Evolutionary conservation across 92 coral and sea anemone genomes (phyloP), one percentile per base, ranked within the genome.

Genomic region (Chrysogorgia sp.): DNA sequence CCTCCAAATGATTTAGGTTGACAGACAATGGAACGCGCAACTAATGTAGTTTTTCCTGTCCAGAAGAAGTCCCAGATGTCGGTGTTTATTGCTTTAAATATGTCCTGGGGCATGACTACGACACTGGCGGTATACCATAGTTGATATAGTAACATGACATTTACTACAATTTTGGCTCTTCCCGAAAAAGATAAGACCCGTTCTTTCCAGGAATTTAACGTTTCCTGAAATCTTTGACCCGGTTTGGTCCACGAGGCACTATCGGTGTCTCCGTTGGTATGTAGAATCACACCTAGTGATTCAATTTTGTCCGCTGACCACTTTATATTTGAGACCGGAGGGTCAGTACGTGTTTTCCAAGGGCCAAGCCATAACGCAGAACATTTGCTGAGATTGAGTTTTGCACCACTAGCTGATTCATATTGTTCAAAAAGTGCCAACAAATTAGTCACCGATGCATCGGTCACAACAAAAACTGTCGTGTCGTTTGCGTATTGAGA

Each of bases 41-140:
- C n/a, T n/a, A 80, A 0, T 1, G 49, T 15, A 79, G 80, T 12
- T 75, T 76, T 10, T 41, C 23, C 89, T 83, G 81, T 2, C 81
- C 77, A 28, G 82, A 82, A 0, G 41, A 2, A 23, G 58, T n/a
- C n/a, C n/a, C n/a, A 86, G 0, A 76, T 40, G 7, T 64, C 6
- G 0, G 63, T 1, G 0, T 33, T 63, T 15, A 82, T 28, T 2
- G n/a, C 20, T 0, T 21, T 0, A 0, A 34, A 7, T 0, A 40
- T 65, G 49, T 67, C 50, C 0, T n/a, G 3, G 0, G 90, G 90
- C 65, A 86, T 75, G 52, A 2, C 30, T 0, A 47, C 20, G 8
- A 86, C 28, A 0, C 87, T 55, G 0, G 84, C 80, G 0, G 77
- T 67, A 34, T 86, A 82, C 90, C 83, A 83, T 0, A 86, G 60